Conservation (phyloP, 2,113 vertebrate species). For the Sebastes fasciatus region DNA sequence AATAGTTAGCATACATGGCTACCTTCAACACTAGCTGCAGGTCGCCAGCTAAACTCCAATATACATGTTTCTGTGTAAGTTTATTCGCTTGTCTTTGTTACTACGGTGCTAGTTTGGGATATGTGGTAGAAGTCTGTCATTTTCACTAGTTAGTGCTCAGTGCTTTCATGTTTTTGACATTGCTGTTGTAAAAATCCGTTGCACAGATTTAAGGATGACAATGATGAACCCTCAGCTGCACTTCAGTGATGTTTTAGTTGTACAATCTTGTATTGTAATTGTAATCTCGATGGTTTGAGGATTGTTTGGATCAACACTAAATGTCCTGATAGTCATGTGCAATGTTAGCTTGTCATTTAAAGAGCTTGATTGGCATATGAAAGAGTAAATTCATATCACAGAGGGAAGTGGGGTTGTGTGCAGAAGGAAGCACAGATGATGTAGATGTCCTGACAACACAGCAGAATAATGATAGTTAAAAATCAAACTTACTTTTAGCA, state of each 20-base stretch:
- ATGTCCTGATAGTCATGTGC: not conserved
- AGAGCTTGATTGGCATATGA: not conserved
- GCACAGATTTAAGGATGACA: not conserved
- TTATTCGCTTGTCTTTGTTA: not conserved
- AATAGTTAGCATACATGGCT: constrained; percentile 78
- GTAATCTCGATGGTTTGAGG: not conserved
- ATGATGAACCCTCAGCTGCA: not conserved
- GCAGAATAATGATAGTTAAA: not conserved
- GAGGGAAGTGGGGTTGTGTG: not conserved
- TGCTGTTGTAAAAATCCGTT: constrained; percentile 14
- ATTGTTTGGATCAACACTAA: not conserved
- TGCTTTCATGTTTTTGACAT: not conserved
- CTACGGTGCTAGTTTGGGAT: not conserved
- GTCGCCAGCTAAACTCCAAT: constrained; percentile 53
- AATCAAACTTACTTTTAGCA: not conserved
- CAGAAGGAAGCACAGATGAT: not conserved
- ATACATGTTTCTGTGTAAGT: constrained; percentile 56
- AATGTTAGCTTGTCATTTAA: not conserved
- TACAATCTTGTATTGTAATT: no score
- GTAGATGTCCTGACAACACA: not conserved
- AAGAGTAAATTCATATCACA: constrained; percentile 1
- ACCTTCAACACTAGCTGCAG: constrained; percentile 59
- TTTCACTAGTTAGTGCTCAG: not conserved
- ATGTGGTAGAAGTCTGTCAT: not conserved
- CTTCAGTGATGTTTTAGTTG: no score